phyloP scores from a whole-genome alignment of 2,113 vertebrate species.

The Macroglossus sobrinus region DNA sequence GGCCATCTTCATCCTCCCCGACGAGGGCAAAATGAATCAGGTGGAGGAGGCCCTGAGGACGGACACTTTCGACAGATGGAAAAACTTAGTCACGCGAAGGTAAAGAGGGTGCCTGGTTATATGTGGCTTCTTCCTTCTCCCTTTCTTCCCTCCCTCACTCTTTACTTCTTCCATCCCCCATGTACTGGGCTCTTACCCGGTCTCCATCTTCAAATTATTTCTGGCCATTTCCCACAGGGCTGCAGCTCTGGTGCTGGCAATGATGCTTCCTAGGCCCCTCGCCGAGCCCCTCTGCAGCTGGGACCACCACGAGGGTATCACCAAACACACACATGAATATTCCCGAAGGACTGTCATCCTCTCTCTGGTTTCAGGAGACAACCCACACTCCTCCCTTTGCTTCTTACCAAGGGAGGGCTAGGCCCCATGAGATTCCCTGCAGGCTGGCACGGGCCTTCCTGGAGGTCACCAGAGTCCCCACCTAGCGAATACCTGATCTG shows the following conservation, averaged over 20 bases:
- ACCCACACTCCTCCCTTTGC: not conserved
- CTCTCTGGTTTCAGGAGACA: not conserved
- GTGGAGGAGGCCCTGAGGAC: constrained; percentile 72
- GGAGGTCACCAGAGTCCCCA: not conserved
- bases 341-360: too few relatives aligned
- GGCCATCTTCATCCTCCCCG: constrained; percentile 77
- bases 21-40: constrained; percentile 67
- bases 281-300: not conserved
- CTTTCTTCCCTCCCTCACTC: not conserved
- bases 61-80: constrained; percentile 72
- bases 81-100: constrained; percentile 63
- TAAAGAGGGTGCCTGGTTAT: not conserved
- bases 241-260: not conserved
- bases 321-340: not conserved
- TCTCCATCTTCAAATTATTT: not conserved
- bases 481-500: too few relatives aligned
- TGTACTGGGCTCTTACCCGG: not conserved
- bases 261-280: not conserved
- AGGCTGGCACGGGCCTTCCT: not conserved
- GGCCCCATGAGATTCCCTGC: not conserved
- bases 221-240: not conserved
- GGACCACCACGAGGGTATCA: not conserved
- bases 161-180: not conserved
- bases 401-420: not conserved
- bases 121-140: accelerated